Evolutionary conservation across 2,797 vertebrate genomes (phyloP), one percentile per base, ranked within the genome.

Genomic region (Muscicapa striata): DNA sequence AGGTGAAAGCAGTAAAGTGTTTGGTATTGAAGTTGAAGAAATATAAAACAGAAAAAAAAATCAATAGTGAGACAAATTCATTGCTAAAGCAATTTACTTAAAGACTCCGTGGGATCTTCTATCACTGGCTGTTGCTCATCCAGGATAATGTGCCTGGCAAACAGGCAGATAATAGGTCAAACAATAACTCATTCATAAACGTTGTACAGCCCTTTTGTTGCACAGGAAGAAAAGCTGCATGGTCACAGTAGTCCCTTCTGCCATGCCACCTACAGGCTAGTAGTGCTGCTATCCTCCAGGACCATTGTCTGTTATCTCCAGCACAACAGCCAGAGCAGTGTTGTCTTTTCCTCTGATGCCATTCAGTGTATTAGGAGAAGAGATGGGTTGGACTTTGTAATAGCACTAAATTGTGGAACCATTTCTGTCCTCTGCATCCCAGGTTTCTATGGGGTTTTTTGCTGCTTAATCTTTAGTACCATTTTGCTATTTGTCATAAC

Each of bases 301-400:
- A 63, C 83, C 63, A 41, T 88, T 88, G 86, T 93, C 45, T 24
- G 29, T 94, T 94, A 46, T 95, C 59, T 76, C 22, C 52, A 61
- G 48, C 70, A 70, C 40, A 88, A 84, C 5, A 81, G 61, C 54
- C 64, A 40, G 5, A 58, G 69, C 45, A 88, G 29, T 0, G 0
- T 10, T 87, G 26, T 38, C 64, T 57, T 70, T 59, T 72, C 73
- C 69, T 49, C n/a, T 79, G 51, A 64, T 88, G 43, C 41, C 59
- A 43, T 82, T 86, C 81, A 90, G 40, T 29, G 66, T 72, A 15
- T 72, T 85, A 86, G 43, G 43, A 81, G 79, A 81, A 75, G 59
- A 52, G 59, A 30, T 43, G 21, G 62, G 38, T 18, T 0, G 0
- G 10, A 57, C 27, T 83, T n/a, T 66, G 41, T 86, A 84, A 59